Conservation (phyloP, 2,797 vertebrate genomes). For the Gadopsis marmoratus region DNA sequence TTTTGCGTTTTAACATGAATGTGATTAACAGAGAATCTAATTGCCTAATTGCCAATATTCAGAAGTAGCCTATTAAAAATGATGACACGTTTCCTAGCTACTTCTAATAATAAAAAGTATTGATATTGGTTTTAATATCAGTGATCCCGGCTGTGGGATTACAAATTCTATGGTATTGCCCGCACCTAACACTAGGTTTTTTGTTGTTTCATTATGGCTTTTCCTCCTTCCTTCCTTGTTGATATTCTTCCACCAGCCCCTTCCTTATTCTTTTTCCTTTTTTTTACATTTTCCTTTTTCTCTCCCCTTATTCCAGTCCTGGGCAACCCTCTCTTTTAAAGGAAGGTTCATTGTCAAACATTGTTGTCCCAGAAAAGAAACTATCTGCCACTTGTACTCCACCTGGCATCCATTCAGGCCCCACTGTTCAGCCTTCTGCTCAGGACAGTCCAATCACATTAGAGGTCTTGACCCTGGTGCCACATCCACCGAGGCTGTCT, state of each 20-base stretch:
- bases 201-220: slow-evolving; percentile 3
- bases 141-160: neutral
- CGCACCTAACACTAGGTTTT: neutral
- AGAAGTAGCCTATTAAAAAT: neutral
- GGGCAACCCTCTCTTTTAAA: slow-evolving; percentile 47
- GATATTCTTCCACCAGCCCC: slow-evolving; percentile 3
- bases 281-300: slow-evolving; percentile 37
- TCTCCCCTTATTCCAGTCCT: slow-evolving; percentile 64
- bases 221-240: slow-evolving; percentile 3
- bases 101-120: neutral
- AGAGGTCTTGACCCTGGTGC: slow-evolving; percentile 50
- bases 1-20: neutral
- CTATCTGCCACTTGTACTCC: slow-evolving; percentile 28
- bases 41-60: neutral
- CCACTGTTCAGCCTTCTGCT: slow-evolving; percentile 36
- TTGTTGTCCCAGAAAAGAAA: slow-evolving; percentile 58
- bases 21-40: neutral
- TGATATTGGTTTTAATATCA: neutral
- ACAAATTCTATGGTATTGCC: neutral
- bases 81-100: neutral
- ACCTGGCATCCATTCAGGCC: slow-evolving; percentile 41
- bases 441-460: slow-evolving; percentile 52
- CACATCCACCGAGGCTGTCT: slow-evolving; percentile 58
- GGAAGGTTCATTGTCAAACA: slow-evolving; percentile 60
- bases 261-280: slow-evolving; percentile 1